Conservation (phyloP, 2,113 vertebrate species). For the Trichomycterus rosablanca region DNA sequence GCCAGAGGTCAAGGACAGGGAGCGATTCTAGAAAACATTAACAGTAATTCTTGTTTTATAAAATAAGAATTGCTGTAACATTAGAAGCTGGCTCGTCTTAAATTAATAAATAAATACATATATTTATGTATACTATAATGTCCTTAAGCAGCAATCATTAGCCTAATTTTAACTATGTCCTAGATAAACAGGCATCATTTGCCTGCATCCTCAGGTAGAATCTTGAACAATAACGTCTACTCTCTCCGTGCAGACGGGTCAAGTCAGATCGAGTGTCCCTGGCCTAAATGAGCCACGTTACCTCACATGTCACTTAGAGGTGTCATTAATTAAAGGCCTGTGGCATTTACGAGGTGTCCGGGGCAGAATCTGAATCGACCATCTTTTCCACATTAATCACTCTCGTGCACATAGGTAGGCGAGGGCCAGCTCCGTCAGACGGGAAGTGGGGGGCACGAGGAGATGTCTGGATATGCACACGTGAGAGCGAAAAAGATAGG, state of each 20-base stretch:
- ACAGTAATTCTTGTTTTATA: too few species aligned
- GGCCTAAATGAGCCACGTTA: conserved; percentile 51
- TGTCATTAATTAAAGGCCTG: conserved; percentile 84
- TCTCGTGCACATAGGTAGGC: conserved; percentile 51
- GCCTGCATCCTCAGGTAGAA: not conserved
- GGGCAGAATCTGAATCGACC: conserved; percentile 76
- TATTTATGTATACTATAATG: too few species aligned
- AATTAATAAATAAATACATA: too few species aligned
- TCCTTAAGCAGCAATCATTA: too few species aligned
- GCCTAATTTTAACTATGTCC: not conserved
- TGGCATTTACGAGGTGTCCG: conserved; percentile 76
- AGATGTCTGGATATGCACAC: not conserved
- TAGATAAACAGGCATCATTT: conserved; percentile 6
- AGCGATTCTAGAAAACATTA: too few species aligned
- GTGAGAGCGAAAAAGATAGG: too few species aligned
- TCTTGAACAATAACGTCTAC: conserved; percentile 24
- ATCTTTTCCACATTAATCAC: conserved; percentile 83
- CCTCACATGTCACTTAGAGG: conserved; percentile 55
- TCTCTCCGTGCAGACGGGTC: conserved; percentile 8
- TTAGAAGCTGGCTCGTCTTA: too few species aligned
- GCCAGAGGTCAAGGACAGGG: conserved; percentile 30
- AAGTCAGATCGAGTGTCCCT: conserved; percentile 35
- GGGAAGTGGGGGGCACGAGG: not conserved
- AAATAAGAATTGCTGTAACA: too few species aligned
- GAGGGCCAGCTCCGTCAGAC: not conserved